Percentiles rank a stretch among this genome's conserved stretches.
phyloP scores from a whole-genome alignment of 2,113 vertebrate species.

The Diglossa brunneiventris region DNA sequence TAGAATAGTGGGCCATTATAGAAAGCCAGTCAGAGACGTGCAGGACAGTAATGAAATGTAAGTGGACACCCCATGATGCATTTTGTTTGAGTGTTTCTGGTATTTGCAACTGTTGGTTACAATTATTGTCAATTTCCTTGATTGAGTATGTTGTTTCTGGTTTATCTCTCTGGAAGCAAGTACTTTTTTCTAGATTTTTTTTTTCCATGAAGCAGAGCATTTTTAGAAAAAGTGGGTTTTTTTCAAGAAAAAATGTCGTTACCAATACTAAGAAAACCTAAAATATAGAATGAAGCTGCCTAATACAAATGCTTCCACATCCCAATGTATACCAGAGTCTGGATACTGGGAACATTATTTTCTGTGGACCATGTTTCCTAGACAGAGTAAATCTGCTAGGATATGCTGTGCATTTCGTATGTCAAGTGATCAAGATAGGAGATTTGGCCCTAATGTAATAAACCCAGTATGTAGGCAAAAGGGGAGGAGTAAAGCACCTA shows the following conservation, averaged over 20 bases:
- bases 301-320: not conserved
- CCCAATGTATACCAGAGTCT: not conserved
- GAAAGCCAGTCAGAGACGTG: not conserved
- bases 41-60: not conserved
- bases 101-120: not conserved
- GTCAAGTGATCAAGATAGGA: not conserved
- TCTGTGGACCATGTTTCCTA: not conserved
- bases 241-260: not conserved
- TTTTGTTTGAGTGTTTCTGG: not conserved
- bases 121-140: not conserved
- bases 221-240: not conserved
- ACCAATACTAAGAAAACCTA: not conserved
- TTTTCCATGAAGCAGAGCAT: not conserved
- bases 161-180: not conserved
- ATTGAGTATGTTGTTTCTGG: not conserved
- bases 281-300: not conserved
- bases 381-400: not conserved
- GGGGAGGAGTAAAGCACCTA: not conserved
- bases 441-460: not conserved
- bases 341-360: not conserved
- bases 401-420: not conserved
- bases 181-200: not conserved
- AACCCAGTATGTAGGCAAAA: not conserved
- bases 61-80: not conserved
- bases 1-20: not conserved